Conservation (phyloP, 1,140 invertebrate genomes). For the Cotesia vestalis region DNA sequence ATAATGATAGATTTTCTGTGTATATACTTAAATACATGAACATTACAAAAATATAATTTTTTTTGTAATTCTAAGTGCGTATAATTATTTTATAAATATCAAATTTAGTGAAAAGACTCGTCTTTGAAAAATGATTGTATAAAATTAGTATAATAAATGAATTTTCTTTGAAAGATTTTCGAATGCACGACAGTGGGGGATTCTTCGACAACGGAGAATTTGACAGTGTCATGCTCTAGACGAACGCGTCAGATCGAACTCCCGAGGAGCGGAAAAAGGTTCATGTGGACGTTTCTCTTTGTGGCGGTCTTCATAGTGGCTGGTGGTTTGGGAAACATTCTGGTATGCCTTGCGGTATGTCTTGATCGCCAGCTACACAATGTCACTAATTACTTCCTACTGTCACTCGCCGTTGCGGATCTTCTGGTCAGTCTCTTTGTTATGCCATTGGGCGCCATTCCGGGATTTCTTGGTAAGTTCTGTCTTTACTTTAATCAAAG, state of each 20-base stretch:
- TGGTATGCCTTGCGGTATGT: conserved; percentile 90
- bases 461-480: conserved; percentile 83
- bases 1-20: too few relatives aligned
- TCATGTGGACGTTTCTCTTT: conserved; percentile 81
- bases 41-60: too few relatives aligned
- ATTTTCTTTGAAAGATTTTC: conserved; percentile 41
- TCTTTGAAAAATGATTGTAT: too few relatives aligned
- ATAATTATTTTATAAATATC: too few relatives aligned
- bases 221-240: conserved; percentile 45
- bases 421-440: conserved; percentile 89
- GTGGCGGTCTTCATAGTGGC: conserved; percentile 84
- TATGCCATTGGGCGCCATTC: conserved; percentile 89
- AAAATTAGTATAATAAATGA: too few relatives aligned
- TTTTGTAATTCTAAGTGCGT: too few relatives aligned
- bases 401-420: conserved; percentile 93
- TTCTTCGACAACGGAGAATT: conserved; percentile 39
- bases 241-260: conserved; percentile 34
- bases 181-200: conserved; percentile 47
- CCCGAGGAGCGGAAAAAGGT: conserved; percentile 39
- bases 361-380: conserved; percentile 87
- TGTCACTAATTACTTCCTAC: conserved; percentile 93
- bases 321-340: conserved; percentile 88
- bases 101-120: too few relatives aligned
- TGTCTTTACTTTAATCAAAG: too few relatives aligned
- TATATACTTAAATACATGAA: too few relatives aligned